These are phyloP conservation scores for Halocynthia aurantium DNA, from an alignment of 23 tunicate genomes.

Conservation along the genomic window DNA sequence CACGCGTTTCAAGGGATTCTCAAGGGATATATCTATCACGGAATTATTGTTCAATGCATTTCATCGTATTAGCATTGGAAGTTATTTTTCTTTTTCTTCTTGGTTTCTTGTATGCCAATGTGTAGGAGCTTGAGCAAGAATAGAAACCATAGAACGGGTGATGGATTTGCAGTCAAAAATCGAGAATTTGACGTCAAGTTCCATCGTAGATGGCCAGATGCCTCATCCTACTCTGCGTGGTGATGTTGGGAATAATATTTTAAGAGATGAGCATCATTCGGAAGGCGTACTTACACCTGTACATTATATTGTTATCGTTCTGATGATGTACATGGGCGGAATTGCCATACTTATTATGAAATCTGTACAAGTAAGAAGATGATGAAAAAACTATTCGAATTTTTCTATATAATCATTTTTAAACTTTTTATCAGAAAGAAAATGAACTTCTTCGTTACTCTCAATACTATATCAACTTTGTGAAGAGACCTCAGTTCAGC, in stretches of 20 bases:
- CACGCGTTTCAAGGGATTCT: no score
- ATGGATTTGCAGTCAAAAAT: no score
- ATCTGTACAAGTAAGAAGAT: conserved; percentile 41
- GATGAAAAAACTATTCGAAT: conserved; percentile 1
- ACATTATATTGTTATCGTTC: conserved; percentile 56
- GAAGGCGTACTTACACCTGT: conserved; percentile 32
- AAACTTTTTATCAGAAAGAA: conserved; percentile 28
- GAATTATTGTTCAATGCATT: no score
- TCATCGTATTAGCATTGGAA: no score
- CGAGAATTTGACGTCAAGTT: neutral
- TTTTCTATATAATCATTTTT: neutral
- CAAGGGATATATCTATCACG: no score
- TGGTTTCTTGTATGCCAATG: no score
- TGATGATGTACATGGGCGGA: conserved; percentile 62
- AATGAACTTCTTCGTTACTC: conserved; percentile 39
- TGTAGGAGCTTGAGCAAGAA: no score
- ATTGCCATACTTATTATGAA: conserved; percentile 47
- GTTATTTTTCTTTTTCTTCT: no score
- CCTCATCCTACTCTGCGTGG: neutral
- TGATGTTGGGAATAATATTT: no score
- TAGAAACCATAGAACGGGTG: no score
- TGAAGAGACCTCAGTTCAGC: conserved; percentile 37
- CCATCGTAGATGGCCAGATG: neutral
- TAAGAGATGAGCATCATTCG: no score
- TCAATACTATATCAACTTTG: conserved; percentile 37